Evolutionary conservation across 2,797 vertebrate species (phyloP).

Genomic region (Gymnoscopelus braueri): DNA sequence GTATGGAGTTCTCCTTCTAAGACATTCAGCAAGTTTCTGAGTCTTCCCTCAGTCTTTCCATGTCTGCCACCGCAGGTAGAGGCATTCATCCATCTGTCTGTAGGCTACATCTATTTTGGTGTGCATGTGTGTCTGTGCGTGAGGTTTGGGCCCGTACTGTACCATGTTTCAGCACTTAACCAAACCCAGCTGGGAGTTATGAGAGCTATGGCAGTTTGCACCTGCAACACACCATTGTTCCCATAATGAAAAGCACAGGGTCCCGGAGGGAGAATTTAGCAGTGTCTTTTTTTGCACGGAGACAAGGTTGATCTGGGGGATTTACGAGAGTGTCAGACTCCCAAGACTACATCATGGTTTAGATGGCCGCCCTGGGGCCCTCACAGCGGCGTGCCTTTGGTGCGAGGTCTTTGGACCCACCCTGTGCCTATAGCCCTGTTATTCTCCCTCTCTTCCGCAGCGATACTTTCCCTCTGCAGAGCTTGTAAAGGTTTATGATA

Average conservation of each 20-base stretch:
- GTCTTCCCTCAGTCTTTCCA: slow-evolving; percentile 7
- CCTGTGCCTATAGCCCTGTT: slow-evolving; percentile 11
- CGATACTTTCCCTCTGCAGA: slow-evolving; percentile 13
- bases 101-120: slow-evolving; percentile 11
- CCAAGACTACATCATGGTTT: slow-evolving; percentile 47
- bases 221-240: slow-evolving; percentile 67
- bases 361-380: slow-evolving; percentile 47
- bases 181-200: slow-evolving; percentile 57
- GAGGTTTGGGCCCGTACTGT: neutral
- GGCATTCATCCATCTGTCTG: slow-evolving; percentile 7
- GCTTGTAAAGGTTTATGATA: slow-evolving; percentile 23
- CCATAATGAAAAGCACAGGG: slow-evolving; percentile 63
- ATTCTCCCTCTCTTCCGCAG: slow-evolving; percentile 15
- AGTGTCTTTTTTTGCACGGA: slow-evolving; percentile 30
- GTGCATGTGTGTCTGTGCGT: slow-evolving; percentile 10
- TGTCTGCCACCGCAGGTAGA: slow-evolving; percentile 7
- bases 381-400: neutral
- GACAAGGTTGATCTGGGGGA: slow-evolving; percentile 42
- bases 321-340: slow-evolving; percentile 55
- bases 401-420: slow-evolving; percentile 41
- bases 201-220: slow-evolving; percentile 52
- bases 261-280: slow-evolving; percentile 31
- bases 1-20: slow-evolving; percentile 4
- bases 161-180: slow-evolving; percentile 53
- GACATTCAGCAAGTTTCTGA: slow-evolving; percentile 37